Percentiles rank a stretch among this genome's conserved stretches.
Conservation (phyloP, 2,888 invertebrate genomes). For the Drosophila neonasuta region DNA sequence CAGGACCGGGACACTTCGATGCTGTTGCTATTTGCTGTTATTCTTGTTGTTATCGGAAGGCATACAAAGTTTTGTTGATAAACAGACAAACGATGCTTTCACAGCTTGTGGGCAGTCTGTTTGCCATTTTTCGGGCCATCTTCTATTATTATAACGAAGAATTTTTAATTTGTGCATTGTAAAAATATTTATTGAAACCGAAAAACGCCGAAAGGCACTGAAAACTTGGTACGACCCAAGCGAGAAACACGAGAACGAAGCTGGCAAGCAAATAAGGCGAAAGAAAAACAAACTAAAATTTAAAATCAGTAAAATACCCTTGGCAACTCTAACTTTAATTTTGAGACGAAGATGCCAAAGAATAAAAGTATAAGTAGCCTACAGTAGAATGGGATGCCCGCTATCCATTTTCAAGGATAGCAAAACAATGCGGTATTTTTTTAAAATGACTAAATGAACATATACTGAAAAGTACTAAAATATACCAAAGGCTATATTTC, state of each 20-base stretch:
- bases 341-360: background rate
- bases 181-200: conserved; percentile 77
- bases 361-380: too few species aligned
- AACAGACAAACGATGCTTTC: conserved; percentile 54
- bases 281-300: conserved; percentile 43
- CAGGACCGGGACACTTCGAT: conserved; percentile 51
- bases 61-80: conserved; percentile 63
- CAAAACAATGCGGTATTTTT: too few species aligned
- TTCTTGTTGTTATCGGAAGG: conserved; percentile 53
- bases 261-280: conserved; percentile 17
- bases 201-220: conserved; percentile 58
- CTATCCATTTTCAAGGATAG: too few species aligned
- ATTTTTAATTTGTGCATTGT: conserved; percentile 77
- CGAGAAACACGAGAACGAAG: conserved; percentile 22
- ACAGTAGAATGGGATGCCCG: too few species aligned
- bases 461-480: too few species aligned
- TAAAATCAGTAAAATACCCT: conserved; percentile 6
- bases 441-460: too few species aligned
- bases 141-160: conserved; percentile 65
- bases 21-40: conserved; percentile 22
- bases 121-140: conserved; percentile 34
- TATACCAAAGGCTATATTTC: too few species aligned
- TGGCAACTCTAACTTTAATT: conserved; percentile 16
- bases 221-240: conserved; percentile 46
- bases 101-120: conserved; percentile 44